phyloP scores from a whole-genome alignment of 2,113 vertebrate genomes.

The Spheniscus mendiculus region DNA sequence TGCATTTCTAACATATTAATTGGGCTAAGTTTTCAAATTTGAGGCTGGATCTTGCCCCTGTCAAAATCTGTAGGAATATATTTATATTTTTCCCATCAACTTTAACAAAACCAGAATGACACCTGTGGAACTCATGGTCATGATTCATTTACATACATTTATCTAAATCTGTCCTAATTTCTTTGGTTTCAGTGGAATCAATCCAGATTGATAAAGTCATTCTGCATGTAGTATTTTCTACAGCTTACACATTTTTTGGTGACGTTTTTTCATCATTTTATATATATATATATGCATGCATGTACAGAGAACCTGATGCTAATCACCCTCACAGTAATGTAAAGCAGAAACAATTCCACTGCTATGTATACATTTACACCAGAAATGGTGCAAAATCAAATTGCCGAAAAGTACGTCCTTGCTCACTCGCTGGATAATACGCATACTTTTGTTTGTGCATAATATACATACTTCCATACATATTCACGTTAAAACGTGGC shows the following conservation, averaged over 20 bases:
- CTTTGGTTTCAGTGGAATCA: not conserved
- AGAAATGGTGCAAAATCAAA: not conserved
- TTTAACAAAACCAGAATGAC: not conserved
- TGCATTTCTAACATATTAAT: not conserved
- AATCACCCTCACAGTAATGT: not conserved
- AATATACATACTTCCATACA: fast-evolving
- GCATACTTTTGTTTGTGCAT: not conserved
- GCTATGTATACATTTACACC: not conserved
- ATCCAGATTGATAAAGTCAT: not conserved
- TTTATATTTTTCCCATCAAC: not conserved
- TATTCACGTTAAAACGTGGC: fast-evolving
- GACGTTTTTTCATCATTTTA: not conserved
- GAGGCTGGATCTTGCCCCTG: not conserved
- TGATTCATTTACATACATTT: not conserved
- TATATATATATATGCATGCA: no score
- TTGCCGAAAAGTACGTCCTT: not conserved
- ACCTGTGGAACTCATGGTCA: not conserved
- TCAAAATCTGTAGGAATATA: not conserved
- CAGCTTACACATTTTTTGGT: not conserved
- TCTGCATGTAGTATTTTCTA: not conserved
- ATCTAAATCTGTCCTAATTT: not conserved
- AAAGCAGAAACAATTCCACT: not conserved
- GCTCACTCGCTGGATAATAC: not conserved
- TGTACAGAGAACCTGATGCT: not conserved
- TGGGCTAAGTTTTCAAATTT: not conserved